phyloP scores from a whole-genome alignment of 2,888 invertebrate species.

The Eumerus sabulonum region DNA sequence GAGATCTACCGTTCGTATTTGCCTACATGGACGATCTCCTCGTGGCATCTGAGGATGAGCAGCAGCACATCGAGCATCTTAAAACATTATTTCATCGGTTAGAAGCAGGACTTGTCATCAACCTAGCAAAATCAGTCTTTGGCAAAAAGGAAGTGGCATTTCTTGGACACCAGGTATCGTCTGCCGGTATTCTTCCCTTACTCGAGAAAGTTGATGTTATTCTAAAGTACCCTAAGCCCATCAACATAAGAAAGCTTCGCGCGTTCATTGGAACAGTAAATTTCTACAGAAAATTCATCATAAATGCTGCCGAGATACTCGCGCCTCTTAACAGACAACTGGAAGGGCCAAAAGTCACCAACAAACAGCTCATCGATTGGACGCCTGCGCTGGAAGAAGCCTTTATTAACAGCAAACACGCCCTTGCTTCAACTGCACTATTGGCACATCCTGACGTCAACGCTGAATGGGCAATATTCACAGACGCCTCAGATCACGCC shows the following conservation, averaged over 20 bases:
- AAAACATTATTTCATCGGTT: slow-evolving; percentile 63
- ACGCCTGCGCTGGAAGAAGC: not conserved
- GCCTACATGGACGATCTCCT: slow-evolving; percentile 42
- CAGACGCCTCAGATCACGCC: slow-evolving; percentile 29
- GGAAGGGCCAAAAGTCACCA: not conserved
- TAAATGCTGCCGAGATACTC: slow-evolving; percentile 24
- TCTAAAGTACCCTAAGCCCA: slow-evolving; percentile 30
- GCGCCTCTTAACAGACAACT: slow-evolving; percentile 7
- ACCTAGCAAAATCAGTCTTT: slow-evolving; percentile 49
- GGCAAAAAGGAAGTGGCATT: slow-evolving; percentile 37
- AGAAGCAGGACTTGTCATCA: slow-evolving; percentile 68
- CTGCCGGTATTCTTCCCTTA: slow-evolving; percentile 36
- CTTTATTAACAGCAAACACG: not conserved
- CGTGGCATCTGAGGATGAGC: not conserved
- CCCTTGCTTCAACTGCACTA: no score
- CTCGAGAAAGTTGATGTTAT: slow-evolving; percentile 24
- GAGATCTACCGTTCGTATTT: slow-evolving; percentile 56
- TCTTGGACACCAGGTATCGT: slow-evolving; percentile 43
- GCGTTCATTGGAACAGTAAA: slow-evolving; percentile 45
- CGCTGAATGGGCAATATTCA: slow-evolving; percentile 28
- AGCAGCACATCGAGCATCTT: slow-evolving; percentile 70
- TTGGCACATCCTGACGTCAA: no score
- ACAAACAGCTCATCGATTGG: not conserved
- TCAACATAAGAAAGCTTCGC: slow-evolving; percentile 35
- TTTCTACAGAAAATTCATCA: slow-evolving; percentile 45